phyloP scores from a whole-genome alignment of 2,797 vertebrate species.

The Ctenosaura bakeri region DNA sequence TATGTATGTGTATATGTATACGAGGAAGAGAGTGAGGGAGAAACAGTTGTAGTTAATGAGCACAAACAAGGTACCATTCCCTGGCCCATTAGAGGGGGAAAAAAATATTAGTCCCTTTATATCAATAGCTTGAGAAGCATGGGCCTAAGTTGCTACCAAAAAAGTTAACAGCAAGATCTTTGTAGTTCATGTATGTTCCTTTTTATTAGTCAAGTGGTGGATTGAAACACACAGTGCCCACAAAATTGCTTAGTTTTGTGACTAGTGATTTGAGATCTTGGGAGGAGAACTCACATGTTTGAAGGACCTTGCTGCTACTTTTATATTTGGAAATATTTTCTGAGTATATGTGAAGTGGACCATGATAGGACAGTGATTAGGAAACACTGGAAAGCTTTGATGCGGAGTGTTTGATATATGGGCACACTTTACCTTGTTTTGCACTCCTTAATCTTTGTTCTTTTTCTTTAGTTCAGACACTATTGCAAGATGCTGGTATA shows the following conservation, averaged over 20 bases:
- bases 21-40: too few relatives aligned
- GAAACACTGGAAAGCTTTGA: background rate
- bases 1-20: too few relatives aligned
- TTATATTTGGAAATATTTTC: background rate
- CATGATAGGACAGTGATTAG: background rate
- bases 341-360: background rate
- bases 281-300: background rate
- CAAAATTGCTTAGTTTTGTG: background rate
- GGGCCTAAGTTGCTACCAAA: background rate
- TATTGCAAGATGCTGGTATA: constrained; percentile 94
- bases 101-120: too few relatives aligned
- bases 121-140: too few relatives aligned
- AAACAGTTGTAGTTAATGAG: too few relatives aligned
- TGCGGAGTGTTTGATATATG: background rate
- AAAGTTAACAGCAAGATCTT: background rate
- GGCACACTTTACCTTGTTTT: background rate
- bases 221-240: background rate
- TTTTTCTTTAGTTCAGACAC: constrained; percentile 88
- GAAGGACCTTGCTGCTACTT: background rate
- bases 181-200: background rate
- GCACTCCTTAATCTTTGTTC: background rate
- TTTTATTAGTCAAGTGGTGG: background rate
- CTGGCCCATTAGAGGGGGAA: too few relatives aligned
- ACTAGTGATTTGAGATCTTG: background rate
- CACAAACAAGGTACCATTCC: too few relatives aligned